phyloP scores from a whole-genome alignment of 1,140 invertebrate genomes.

The Camponotus floridanus region DNA sequence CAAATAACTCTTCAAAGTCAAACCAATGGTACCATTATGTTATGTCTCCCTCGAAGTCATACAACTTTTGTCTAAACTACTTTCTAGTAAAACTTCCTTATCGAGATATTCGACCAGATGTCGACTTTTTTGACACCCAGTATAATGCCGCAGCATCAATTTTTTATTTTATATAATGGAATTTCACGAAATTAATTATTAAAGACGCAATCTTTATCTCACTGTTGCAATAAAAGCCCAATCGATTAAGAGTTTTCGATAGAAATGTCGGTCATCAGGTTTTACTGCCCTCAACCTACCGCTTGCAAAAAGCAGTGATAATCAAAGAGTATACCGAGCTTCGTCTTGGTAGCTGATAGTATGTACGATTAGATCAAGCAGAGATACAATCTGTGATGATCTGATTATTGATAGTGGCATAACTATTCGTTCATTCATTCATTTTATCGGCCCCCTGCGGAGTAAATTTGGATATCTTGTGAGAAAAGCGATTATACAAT shows the following conservation, averaged over 20 bases:
- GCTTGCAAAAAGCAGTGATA: conserved; percentile 56
- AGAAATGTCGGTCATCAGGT: conserved; percentile 34
- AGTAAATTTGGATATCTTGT: background rate
- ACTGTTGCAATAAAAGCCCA: background rate
- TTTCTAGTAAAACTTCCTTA: no score
- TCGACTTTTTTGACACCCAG: no score
- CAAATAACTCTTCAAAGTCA: no score
- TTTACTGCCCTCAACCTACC: conserved; percentile 37
- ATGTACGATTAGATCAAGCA: conserved; percentile 17
- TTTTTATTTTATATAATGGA: no score
- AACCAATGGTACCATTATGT: no score
- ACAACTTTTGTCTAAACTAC: no score
- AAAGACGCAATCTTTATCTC: background rate
- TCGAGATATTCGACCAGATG: no score
- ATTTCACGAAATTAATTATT: background rate
- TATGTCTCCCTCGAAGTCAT: no score
- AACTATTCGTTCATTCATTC: background rate
- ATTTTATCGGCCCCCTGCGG: no score
- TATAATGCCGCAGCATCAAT: background rate
- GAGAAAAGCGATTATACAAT: conserved; percentile 9
- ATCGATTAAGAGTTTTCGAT: background rate
- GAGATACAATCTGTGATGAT: conserved; percentile 12
- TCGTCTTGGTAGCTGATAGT: conserved; percentile 40
- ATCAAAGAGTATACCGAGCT: conserved; percentile 55
- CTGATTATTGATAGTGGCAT: conserved; percentile 28